phyloP scores from a whole-genome alignment of 2,797 vertebrate genomes.

The Enteromius argenteus region DNA sequence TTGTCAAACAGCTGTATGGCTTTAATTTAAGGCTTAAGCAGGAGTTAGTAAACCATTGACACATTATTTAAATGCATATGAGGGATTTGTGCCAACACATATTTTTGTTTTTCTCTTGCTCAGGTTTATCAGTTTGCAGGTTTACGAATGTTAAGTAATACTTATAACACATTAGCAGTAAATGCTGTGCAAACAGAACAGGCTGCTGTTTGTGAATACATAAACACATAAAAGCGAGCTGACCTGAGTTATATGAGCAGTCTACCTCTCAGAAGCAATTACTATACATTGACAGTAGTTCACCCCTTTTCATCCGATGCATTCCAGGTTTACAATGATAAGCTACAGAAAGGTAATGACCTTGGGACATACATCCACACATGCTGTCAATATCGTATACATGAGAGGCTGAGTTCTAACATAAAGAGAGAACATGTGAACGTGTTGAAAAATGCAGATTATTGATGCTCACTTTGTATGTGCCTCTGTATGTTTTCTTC shows the following conservation, averaged over 20 bases:
- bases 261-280: neutral
- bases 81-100: slow-evolving; percentile 4
- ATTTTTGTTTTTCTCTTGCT: neutral
- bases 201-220: neutral
- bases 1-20: slow-evolving; percentile 18
- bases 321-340: slow-evolving; percentile 10
- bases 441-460: slow-evolving; percentile 10
- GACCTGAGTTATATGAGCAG: neutral
- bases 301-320: slow-evolving; percentile 15
- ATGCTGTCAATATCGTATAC: slow-evolving; percentile 4
- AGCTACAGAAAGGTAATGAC: neutral
- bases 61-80: slow-evolving; percentile 12
- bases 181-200: slow-evolving; percentile 1
- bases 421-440: neutral
- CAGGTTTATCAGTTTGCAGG: slow-evolving; percentile 1
- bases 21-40: slow-evolving; percentile 26
- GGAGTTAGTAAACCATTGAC: slow-evolving; percentile 15
- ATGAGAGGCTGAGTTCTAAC: neutral
- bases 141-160: slow-evolving; percentile 4
- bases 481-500: neutral
- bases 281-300: neutral
- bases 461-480: neutral
- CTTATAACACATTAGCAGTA: neutral
- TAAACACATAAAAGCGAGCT: neutral
- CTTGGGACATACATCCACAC: neutral